Evolutionary conservation across 1,140 invertebrate genomes (phyloP).

Genomic region (Drosophila mauritiana): DNA sequence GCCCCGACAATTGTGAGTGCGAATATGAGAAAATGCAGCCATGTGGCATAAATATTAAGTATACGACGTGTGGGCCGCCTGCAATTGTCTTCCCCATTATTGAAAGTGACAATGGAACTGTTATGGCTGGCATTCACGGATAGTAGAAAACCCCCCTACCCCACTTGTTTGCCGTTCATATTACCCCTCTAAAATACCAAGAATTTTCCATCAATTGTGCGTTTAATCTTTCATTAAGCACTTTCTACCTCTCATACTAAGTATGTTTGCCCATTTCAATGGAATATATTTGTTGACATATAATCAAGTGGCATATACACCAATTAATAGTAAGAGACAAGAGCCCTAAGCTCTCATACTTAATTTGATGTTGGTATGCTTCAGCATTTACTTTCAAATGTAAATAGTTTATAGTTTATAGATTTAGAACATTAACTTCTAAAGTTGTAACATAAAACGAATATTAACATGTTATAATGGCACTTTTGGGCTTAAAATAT

Average conservation of each 20-base stretch:
- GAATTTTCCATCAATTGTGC: not conserved
- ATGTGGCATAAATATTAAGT: conserved; percentile 31
- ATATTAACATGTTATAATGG: no score
- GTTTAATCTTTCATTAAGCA: not conserved
- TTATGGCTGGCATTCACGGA: not conserved
- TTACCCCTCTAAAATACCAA: not conserved
- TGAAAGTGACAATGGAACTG: conserved; percentile 11
- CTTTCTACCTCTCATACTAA: not conserved
- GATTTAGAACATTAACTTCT: no score
- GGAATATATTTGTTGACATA: not conserved
- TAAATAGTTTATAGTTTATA: no score
- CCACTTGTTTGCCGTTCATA: not conserved
- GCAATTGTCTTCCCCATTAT: conserved; percentile 2
- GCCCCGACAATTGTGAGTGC: conserved; percentile 15
- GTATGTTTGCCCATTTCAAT: not conserved
- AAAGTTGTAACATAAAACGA: no score
- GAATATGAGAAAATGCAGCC: conserved; percentile 5
- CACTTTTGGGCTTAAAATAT: no score
- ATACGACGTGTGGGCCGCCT: conserved; percentile 2
- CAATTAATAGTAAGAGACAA: not conserved
- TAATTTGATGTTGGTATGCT: no score
- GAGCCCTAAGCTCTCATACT: no score
- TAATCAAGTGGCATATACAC: not conserved
- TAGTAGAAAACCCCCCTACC: no score
- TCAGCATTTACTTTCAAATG: no score